Conservation (phyloP, 1,140 invertebrate genomes). For the Papilio aristodemus region DNA sequence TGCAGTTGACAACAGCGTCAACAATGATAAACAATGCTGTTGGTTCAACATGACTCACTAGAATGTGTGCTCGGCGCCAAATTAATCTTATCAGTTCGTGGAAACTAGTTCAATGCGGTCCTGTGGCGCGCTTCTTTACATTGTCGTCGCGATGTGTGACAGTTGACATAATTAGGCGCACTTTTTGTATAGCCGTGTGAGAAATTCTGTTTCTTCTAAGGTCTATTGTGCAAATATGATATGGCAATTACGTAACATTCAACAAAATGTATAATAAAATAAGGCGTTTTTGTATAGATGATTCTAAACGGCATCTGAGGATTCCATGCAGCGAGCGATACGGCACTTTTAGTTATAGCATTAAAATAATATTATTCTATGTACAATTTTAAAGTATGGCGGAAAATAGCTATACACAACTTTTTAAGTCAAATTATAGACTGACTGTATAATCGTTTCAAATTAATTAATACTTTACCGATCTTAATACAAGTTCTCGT, state of each 20-base stretch:
- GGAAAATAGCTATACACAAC: too few relatives aligned
- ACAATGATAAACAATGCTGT: conserved; percentile 24
- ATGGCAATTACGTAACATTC: not conserved
- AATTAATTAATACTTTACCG: conserved; percentile 14
- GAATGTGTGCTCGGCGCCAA: conserved; percentile 25
- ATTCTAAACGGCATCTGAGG: too few relatives aligned
- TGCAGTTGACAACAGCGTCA: conserved; percentile 28
- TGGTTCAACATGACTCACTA: conserved; percentile 18
- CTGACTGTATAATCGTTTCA: not conserved
- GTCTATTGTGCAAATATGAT: not conserved
- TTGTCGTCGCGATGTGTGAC: conserved; percentile 14
- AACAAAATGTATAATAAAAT: too few relatives aligned
- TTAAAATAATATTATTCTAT: too few relatives aligned
- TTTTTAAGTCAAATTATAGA: too few relatives aligned
- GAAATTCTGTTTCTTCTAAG: not conserved
- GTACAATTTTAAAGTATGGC: too few relatives aligned
- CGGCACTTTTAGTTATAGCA: too few relatives aligned
- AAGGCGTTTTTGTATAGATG: too few relatives aligned
- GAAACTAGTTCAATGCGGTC: conserved; percentile 31
- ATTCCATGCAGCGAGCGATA: too few relatives aligned
- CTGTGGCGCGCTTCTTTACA: not conserved
- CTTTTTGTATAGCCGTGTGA: not conserved
- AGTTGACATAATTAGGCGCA: conserved; percentile 14
- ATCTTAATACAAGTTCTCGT: not conserved
- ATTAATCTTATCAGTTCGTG: conserved; percentile 31